A percentile compares a stretch with the other conserved stretches of the same genome.
phyloP scores from a whole-genome alignment of 2,797 vertebrate genomes.

The Lophius americanus region DNA sequence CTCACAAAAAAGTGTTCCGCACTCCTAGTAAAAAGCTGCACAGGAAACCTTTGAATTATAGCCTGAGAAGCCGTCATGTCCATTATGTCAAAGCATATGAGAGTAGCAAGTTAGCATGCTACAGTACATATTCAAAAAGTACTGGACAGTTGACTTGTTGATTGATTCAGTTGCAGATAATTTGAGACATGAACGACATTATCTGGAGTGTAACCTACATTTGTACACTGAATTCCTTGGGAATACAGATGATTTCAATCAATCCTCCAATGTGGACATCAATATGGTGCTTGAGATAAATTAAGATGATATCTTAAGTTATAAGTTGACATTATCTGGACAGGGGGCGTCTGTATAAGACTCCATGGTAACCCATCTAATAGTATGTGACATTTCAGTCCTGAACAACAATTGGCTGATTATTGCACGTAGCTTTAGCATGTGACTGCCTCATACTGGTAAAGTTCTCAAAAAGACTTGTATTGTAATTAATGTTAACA shows the following conservation, averaged over 20 bases:
- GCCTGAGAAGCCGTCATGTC: too few relatives aligned
- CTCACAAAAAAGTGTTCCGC: too few relatives aligned
- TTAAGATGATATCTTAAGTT: background rate
- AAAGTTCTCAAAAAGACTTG: slow-evolving; percentile 48
- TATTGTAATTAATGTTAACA: slow-evolving; percentile 72
- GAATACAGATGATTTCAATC: background rate
- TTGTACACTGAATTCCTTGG: background rate
- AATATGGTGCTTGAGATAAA: background rate
- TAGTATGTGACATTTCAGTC: background rate
- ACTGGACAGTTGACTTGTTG: too few relatives aligned
- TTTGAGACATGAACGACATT: too few relatives aligned
- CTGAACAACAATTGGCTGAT: background rate
- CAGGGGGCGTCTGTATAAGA: too few relatives aligned
- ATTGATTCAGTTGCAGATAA: too few relatives aligned
- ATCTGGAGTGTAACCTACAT: too few relatives aligned
- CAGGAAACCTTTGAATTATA: too few relatives aligned
- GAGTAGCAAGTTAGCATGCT: too few relatives aligned
- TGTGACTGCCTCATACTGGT: slow-evolving; percentile 8
- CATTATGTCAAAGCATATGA: too few relatives aligned
- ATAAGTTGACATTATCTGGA: background rate
- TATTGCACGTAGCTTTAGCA: background rate
- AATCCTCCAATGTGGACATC: background rate
- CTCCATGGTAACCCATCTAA: background rate
- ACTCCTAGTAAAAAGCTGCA: too few relatives aligned
- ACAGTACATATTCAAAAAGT: too few relatives aligned